Percentiles rank a stretch among this genome's conserved stretches.
Conservation (phyloP, 1,140 invertebrate species). For the Leptestheria dahalacensis region DNA sequence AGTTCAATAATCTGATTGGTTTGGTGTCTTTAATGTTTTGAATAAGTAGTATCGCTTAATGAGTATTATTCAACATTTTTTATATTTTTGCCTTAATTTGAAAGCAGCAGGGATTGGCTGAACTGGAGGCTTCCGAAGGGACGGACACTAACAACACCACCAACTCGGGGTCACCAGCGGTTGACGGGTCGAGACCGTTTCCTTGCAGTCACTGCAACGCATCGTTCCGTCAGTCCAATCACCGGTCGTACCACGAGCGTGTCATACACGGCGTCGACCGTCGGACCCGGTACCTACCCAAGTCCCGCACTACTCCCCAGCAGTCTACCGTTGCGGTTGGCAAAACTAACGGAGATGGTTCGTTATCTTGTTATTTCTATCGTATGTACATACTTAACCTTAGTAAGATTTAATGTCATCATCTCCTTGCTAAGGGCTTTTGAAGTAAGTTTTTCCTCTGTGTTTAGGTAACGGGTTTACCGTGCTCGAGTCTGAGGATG, state of each 20-base stretch:
- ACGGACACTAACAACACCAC: neutral
- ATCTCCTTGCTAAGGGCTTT: too few species aligned
- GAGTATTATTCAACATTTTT: too few species aligned
- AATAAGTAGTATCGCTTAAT: too few species aligned
- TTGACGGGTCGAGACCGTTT: conserved; percentile 5
- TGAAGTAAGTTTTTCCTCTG: too few species aligned
- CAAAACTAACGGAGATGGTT: neutral
- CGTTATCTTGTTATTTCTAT: neutral
- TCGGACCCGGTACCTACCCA: conserved; percentile 12
- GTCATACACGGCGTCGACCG: conserved; percentile 13
- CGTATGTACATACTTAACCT: neutral
- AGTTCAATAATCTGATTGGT: too few species aligned
- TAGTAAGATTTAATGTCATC: too few species aligned
- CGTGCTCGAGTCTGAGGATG: conserved; percentile 1
- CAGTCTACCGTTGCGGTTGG: neutral
- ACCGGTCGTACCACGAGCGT: conserved; percentile 12
- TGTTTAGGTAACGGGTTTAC: neutral
- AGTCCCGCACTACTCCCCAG: neutral
- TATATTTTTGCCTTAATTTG: too few species aligned
- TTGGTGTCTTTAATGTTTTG: too few species aligned
- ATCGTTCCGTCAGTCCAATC: conserved; percentile 4
- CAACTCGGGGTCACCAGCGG: neutral
- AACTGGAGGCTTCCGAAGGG: neutral
- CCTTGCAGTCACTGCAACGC: conserved; percentile 6
- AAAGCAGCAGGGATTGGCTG: neutral